Base-by-base conservation (phyloP, 2,888 invertebrate species). In the Rhingia campestris region DNA sequence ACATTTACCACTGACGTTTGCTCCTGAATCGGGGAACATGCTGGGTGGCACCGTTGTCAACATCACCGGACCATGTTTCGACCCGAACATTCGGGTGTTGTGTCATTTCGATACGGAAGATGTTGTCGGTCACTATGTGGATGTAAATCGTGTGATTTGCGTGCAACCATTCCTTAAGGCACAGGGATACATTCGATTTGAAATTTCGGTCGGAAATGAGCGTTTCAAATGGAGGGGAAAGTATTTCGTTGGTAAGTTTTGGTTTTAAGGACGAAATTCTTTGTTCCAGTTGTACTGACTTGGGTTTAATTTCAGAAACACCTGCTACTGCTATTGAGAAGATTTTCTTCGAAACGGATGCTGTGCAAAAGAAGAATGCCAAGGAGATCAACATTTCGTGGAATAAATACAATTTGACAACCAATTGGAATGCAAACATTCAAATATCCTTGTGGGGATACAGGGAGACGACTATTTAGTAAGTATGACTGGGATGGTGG, bases 21-120 rank as follows among this genome's bases (percentile, higher is more conserved):
- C 98, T 0, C 98, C 98, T 0, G 98, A 98, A 91, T 97, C 97
- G 89, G 99, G 98, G 4, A 98, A 97, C 90, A 99, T 99, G 99
- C 93, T 99, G 86, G 99, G 99, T 3, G 99, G 99, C 1, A 97
- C 97, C 0, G 95, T 98, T 67, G 97, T 99, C 45, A 98, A 99
- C 89, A 96, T 99, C 76, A 98, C 99, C 0, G 99, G 99, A 0
- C 98, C 98, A 2, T 99, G 99, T 90, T 97, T 99, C 90, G 93
- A 95, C 86, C 94, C 94, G 0, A 93, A 93, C 1, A 95, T 96
- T 87, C 94, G 95, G 86, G 94, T 98, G 58, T 94, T 94, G 66
- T 98, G 97, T 89, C 94, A 96, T 86, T 97, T 97, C 89, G 97
- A 97, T 89, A 96, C 95, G 0, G 95, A 95, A 86, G 94, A 95